Percentiles rank a stretch among this genome's conserved stretches.
Evolutionary conservation across 2,797 vertebrate genomes (phyloP).

Genomic region (Melanotaenia parkinsoni): DNA sequence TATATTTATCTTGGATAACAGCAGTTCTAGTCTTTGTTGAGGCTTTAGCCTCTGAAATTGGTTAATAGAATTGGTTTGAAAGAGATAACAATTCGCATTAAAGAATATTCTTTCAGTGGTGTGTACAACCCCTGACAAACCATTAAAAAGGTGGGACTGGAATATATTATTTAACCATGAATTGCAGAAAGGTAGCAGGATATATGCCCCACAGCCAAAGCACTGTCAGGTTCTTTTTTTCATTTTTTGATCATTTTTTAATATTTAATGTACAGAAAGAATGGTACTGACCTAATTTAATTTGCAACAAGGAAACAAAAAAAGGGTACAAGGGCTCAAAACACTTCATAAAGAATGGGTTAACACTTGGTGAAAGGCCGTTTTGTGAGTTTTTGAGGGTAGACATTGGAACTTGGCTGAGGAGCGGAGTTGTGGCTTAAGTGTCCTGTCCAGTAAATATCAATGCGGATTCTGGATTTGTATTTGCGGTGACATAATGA

Average conservation of each 20-base stretch:
- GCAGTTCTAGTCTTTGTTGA: background rate
- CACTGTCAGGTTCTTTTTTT: background rate
- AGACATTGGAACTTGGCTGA: conserved; percentile 40
- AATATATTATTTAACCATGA: background rate
- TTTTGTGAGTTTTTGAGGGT: conserved; percentile 38
- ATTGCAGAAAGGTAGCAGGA: background rate
- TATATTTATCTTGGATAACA: background rate
- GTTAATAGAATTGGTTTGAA: background rate
- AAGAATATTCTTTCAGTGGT: too few species aligned
- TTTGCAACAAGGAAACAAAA: background rate
- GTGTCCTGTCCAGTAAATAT: conserved; percentile 69
- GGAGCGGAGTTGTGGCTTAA: conserved; percentile 59
- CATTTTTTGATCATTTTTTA: background rate
- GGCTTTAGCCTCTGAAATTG: background rate
- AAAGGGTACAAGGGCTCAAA: background rate
- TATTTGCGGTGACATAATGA: conserved; percentile 44
- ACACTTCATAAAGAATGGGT: background rate
- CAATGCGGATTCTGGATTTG: conserved; percentile 63
- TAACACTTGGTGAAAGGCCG: conserved; percentile 32
- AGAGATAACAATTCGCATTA: background rate
- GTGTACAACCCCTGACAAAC: background rate
- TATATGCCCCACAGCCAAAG: background rate
- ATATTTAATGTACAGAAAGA: background rate
- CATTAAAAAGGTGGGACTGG: background rate
- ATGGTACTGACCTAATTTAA: background rate